Percentiles rank a stretch among this genome's conserved stretches.
phyloP scores from a whole-genome alignment of 2,888 invertebrate species.

The Allophyes oxyacanthae region DNA sequence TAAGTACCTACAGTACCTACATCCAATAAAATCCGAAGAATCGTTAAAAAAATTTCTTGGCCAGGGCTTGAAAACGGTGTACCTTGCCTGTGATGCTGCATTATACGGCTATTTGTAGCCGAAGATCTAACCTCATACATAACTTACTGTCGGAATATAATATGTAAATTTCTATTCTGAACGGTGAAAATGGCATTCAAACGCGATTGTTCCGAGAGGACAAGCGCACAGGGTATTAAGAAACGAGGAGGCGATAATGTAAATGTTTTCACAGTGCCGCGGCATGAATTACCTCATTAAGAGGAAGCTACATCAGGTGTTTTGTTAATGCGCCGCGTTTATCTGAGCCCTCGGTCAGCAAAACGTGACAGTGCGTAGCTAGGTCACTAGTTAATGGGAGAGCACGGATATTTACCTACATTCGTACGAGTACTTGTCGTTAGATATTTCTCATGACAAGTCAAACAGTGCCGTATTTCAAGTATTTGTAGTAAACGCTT shows the following conservation, averaged over 20 bases:
- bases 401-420: constrained; percentile 13
- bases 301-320: constrained; percentile 28
- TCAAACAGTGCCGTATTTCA: too few relatives aligned
- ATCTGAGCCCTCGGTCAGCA: constrained; percentile 40
- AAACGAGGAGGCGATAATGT: not conserved
- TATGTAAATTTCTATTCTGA: constrained; percentile 4
- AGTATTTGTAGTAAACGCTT: too few relatives aligned
- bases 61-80: too few relatives aligned
- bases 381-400: constrained; percentile 26
- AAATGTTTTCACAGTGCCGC: constrained; percentile 11
- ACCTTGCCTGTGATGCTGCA: too few relatives aligned
- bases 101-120: too few relatives aligned
- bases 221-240: not conserved
- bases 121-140: not conserved
- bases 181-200: constrained; percentile 1
- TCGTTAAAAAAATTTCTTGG: too few relatives aligned
- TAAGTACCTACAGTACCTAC: too few relatives aligned
- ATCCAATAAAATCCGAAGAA: too few relatives aligned
- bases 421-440: not conserved
- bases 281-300: constrained; percentile 2
- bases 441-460: too few relatives aligned
- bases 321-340: constrained; percentile 24
- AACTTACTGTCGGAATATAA: not conserved
- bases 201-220: not conserved
- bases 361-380: constrained; percentile 40